Evolutionary conservation across 2,888 invertebrate species (phyloP).

Genomic region (Allacma fusca): DNA sequence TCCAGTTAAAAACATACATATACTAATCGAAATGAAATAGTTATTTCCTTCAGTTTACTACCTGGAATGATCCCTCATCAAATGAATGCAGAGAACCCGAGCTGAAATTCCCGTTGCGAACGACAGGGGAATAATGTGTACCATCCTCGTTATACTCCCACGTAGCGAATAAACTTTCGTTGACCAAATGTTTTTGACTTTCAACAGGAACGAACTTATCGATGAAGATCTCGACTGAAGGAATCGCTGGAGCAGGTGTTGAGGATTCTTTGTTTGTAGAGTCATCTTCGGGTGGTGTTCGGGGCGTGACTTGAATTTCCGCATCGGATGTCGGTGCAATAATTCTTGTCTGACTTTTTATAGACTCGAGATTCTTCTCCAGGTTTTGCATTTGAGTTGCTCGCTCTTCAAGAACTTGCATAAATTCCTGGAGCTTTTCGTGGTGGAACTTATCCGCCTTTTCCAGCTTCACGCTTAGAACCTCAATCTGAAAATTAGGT

Average conservation of each 20-base stretch:
- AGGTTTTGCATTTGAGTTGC: slow-evolving; percentile 50
- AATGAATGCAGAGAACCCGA: slow-evolving; percentile 39
- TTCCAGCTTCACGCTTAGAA: slow-evolving; percentile 43
- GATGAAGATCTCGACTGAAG: slow-evolving; percentile 41
- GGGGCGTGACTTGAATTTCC: not conserved
- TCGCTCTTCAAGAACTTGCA: slow-evolving; percentile 53
- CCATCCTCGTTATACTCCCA: slow-evolving; percentile 42
- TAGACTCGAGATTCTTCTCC: slow-evolving; percentile 50
- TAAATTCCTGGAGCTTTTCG: slow-evolving; percentile 52
- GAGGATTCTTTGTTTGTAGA: too few relatives aligned
- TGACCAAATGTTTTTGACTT: not conserved
- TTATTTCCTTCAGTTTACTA: too few relatives aligned
- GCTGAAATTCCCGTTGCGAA: slow-evolving; percentile 43
- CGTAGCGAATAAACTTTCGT: slow-evolving; percentile 43
- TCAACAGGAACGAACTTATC: slow-evolving; percentile 39
- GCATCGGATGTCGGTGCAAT: not conserved
- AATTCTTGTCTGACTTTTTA: slow-evolving; percentile 23
- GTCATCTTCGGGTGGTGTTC: not conserved
- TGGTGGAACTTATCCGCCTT: slow-evolving; percentile 53
- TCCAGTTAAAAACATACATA: slow-evolving; percentile 22
- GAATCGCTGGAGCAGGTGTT: not conserved
- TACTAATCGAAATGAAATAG: too few relatives aligned
- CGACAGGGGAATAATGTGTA: slow-evolving; percentile 47
- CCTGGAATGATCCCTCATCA: slow-evolving; percentile 22
- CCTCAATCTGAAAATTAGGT: slow-evolving; percentile 45